These are phyloP conservation scores for Oncorhynchus kisutch DNA, from an alignment of 2,113 vertebrate species.

Conservation along the genomic window DNA sequence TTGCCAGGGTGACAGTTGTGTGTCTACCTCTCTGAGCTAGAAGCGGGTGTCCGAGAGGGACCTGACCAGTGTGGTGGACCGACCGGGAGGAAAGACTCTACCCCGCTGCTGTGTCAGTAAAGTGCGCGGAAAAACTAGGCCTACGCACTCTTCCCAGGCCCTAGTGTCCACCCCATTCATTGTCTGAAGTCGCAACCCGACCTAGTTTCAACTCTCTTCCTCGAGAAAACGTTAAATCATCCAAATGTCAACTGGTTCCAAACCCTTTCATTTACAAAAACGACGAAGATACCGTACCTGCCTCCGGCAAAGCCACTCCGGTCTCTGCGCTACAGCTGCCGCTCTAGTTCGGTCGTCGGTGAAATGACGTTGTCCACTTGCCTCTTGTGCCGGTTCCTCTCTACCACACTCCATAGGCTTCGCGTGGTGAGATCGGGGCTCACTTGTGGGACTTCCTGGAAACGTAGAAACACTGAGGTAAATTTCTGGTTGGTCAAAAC, in stretches of 20 bases:
- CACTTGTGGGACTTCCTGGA: conserved; percentile 79
- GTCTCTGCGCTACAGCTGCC: conserved; percentile 41
- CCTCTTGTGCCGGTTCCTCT: conserved; percentile 56
- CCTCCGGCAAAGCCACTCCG: conserved; percentile 69
- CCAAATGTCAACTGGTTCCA: conserved; percentile 2
- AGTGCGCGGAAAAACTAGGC: conserved; percentile 64
- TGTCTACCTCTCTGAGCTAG: conserved; percentile 39
- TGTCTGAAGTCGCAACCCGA: conserved; percentile 52
- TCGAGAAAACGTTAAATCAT: neutral
- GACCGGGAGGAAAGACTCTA: conserved; percentile 40
- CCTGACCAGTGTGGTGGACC: conserved; percentile 45
- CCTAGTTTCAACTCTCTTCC: conserved; percentile 49
- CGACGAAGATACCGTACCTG: conserved; percentile 57
- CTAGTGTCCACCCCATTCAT: conserved; percentile 67
- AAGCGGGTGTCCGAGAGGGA: conserved; percentile 49
- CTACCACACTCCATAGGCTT: conserved; percentile 52
- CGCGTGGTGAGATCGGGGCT: conserved; percentile 69
- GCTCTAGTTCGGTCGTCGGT: conserved; percentile 57
- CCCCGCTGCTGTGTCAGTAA: conserved; percentile 41
- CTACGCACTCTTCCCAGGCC: conserved; percentile 65
- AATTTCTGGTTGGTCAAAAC: neutral
- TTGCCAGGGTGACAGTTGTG: neutral
- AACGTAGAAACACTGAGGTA: conserved; percentile 63
- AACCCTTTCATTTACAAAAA: neutral
- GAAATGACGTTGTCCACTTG: conserved; percentile 63